Evolutionary conservation across 23 tunicate genomes (phyloP).

Genomic region (Ascidia mentula): DNA sequence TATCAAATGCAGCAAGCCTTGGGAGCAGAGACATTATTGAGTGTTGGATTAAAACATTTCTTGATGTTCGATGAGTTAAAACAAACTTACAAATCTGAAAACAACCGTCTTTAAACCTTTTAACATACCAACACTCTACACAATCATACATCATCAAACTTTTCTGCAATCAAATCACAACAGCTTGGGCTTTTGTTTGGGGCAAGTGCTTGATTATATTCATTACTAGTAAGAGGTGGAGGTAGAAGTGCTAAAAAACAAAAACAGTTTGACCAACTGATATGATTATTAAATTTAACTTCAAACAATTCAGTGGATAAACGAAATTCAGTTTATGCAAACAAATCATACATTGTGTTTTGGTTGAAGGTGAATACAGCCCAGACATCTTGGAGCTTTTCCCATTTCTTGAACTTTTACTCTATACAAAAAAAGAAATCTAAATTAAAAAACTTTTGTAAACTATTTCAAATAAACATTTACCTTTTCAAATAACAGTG

Average conservation of each 20-base stretch:
- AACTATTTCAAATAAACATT: not conserved
- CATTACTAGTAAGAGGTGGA: slow-evolving; percentile 20
- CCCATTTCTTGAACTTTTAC: not conserved
- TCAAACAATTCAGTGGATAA: too few species aligned
- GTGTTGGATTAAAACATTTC: slow-evolving; percentile 53
- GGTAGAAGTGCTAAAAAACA: slow-evolving; percentile 31
- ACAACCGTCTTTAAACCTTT: too few species aligned
- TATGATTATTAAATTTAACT: not conserved
- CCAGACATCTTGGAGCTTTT: not conserved
- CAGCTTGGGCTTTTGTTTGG: slow-evolving; percentile 35
- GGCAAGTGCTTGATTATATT: not conserved
- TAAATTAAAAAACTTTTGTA: not conserved
- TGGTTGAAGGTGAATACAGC: not conserved
- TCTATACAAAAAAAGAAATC: not conserved
- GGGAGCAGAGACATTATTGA: slow-evolving; percentile 68
- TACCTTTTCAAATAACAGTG: not conserved
- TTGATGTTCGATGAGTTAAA: slow-evolving; percentile 33
- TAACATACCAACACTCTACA: too few species aligned
- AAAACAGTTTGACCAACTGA: not conserved
- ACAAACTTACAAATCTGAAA: slow-evolving; percentile 77
- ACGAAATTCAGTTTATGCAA: not conserved
- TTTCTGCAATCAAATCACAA: slow-evolving; percentile 31
- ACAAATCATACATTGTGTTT: not conserved
- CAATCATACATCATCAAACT: slow-evolving; percentile 41
- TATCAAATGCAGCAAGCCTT: slow-evolving; percentile 60